Conservation (phyloP, 2,113 vertebrate species). For the Pterophyllum scalare region DNA sequence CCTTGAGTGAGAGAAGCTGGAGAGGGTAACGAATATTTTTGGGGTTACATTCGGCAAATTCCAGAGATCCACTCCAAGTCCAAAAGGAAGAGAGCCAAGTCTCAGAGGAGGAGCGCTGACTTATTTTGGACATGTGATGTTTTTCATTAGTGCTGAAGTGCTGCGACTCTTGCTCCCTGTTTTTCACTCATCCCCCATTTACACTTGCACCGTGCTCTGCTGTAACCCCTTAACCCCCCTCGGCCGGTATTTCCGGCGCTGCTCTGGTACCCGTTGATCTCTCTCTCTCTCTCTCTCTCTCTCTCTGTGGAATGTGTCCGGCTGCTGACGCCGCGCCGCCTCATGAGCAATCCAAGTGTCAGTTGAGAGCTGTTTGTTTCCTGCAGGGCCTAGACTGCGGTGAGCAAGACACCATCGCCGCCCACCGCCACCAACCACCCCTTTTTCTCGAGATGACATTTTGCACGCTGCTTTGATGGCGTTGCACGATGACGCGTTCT, state of each 20-base stretch:
- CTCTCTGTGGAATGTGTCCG: constrained; percentile 31
- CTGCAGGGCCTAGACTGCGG: constrained; percentile 5
- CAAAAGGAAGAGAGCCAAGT: constrained; percentile 29
- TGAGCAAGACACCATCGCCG: not conserved
- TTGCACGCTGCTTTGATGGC: not conserved
- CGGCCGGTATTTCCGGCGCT: constrained; percentile 36
- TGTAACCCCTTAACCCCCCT: constrained; percentile 23
- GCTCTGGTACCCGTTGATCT: not conserved
- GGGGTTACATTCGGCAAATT: constrained; percentile 23
- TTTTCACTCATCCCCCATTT: not conserved
- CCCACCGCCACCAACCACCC: not conserved
- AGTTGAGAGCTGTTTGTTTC: constrained; percentile 18
- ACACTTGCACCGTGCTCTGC: not conserved
- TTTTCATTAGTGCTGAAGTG: constrained; percentile 15
- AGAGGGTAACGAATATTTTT: constrained; percentile 12
- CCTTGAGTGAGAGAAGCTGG: not conserved
- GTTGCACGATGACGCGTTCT: not conserved
- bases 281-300: too few species aligned
- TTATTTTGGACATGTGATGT: constrained; percentile 14
- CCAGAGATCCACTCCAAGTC: constrained; percentile 7
- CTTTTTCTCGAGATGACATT: not conserved
- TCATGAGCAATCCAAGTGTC: not conserved
- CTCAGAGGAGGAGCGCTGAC: constrained; percentile 5
- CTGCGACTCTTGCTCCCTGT: not conserved
- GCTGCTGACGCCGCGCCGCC: constrained; percentile 15